Conservation (phyloP, 1,140 invertebrate genomes). For the Ooceraea biroi region DNA sequence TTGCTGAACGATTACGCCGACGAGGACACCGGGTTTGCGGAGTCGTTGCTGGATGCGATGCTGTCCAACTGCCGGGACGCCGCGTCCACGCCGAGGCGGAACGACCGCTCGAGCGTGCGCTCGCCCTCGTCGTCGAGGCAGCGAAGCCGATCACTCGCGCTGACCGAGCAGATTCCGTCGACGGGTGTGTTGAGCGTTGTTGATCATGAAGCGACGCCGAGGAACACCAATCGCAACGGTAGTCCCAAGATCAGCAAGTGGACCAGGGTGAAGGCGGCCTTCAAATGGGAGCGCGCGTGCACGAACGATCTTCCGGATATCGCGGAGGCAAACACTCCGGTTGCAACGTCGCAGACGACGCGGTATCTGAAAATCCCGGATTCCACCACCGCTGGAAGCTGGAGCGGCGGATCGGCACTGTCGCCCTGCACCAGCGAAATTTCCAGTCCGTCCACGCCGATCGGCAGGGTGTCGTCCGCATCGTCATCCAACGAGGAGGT, state of each 20-base stretch:
- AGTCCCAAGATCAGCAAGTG: constrained; percentile 91
- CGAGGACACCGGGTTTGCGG: constrained; percentile 77
- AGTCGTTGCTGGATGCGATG: constrained; percentile 76
- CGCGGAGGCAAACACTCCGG: constrained; percentile 67
- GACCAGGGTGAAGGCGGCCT: constrained; percentile 93
- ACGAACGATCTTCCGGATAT: constrained; percentile 73
- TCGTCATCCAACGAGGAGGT: constrained; percentile 87
- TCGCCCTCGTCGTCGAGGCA: constrained; percentile 67
- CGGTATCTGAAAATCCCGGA: constrained; percentile 86
- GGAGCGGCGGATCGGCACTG: constrained; percentile 31
- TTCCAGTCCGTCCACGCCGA: constrained; percentile 82
- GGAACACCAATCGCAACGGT: not conserved
- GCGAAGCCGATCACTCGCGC: constrained; percentile 86
- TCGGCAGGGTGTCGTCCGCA: constrained; percentile 83
- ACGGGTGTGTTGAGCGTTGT: not conserved
- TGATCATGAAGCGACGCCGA: constrained; percentile 18
- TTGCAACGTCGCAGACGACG: constrained; percentile 76
- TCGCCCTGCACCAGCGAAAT: constrained; percentile 68
- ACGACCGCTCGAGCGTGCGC: constrained; percentile 28
- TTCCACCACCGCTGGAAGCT: constrained; percentile 40
- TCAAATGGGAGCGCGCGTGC: constrained; percentile 90
- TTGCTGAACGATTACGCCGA: constrained; percentile 51
- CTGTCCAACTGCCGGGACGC: constrained; percentile 67
- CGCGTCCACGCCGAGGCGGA: constrained; percentile 30
- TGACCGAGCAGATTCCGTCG: constrained; percentile 58